These are phyloP conservation scores for Cryptoblepharus egeriae DNA, from an alignment of 2,797 vertebrate species.

Conservation along the genomic window DNA sequence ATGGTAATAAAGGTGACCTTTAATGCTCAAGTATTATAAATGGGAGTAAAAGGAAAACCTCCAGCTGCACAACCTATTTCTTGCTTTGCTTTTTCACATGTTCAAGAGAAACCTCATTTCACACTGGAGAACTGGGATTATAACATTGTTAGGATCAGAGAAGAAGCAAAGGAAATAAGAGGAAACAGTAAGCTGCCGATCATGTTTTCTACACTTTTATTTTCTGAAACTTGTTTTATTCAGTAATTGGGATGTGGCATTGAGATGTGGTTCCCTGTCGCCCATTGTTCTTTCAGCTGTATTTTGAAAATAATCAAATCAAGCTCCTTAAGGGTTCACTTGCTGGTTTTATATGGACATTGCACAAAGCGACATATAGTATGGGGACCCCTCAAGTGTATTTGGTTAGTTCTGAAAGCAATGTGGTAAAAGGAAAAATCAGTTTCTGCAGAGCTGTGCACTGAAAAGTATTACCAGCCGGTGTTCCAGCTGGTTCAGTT, in stretches of 20 bases:
- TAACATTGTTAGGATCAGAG: not conserved
- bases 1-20: slow-evolving; percentile 19
- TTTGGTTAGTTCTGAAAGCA: not conserved
- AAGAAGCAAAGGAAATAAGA: not conserved
- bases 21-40: slow-evolving; percentile 5
- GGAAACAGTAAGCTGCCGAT: not conserved
- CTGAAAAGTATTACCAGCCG: not conserved
- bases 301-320: not conserved
- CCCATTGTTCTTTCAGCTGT: slow-evolving; percentile 13
- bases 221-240: not conserved
- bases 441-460: not conserved
- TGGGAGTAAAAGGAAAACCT: not conserved
- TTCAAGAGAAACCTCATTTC: not conserved
- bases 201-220: not conserved
- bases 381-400: not conserved
- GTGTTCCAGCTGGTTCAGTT: not conserved
- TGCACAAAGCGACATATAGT: not conserved
- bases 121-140: not conserved
- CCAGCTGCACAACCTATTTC: too few species aligned
- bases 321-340: not conserved
- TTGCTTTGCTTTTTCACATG: not conserved
- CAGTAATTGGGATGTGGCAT: not conserved
- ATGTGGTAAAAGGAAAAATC: not conserved
- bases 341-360: not conserved
- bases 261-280: slow-evolving; percentile 32